phyloP scores from a whole-genome alignment of 2,113 vertebrate species.

The Cyanoderma ruficeps region DNA sequence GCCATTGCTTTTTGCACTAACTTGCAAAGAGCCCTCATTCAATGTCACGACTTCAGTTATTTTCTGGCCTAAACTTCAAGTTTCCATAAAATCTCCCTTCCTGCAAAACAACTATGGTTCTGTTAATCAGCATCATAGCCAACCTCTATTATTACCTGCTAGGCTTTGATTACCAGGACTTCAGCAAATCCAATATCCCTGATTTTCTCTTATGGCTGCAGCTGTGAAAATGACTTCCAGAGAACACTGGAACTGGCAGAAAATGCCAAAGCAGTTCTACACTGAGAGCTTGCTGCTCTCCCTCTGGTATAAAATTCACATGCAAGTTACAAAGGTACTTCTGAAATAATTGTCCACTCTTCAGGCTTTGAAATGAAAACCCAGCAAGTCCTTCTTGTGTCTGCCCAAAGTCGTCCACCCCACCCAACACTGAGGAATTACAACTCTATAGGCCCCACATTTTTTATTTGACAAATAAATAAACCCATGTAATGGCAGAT shows the following conservation, averaged over 20 bases:
- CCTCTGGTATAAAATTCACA: background rate
- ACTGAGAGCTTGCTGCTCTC: background rate
- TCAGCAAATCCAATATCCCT: constrained; percentile 26
- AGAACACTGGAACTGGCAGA: constrained; percentile 2
- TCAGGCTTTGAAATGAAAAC: background rate
- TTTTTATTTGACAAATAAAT: background rate
- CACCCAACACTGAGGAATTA: background rate
- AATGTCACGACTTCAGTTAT: background rate
- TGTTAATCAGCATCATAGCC: constrained; percentile 16
- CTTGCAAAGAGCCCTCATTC: background rate
- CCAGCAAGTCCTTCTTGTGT: background rate
- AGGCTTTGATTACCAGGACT: constrained; percentile 37
- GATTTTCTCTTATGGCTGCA: constrained; percentile 21
- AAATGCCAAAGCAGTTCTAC: background rate
- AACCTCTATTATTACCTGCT: constrained; percentile 10
- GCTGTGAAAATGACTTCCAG: constrained; percentile 11
- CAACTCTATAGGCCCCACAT: background rate
- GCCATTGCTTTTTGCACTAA: background rate
- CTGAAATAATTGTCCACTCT: background rate
- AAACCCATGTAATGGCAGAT: background rate
- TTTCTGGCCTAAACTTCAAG: background rate
- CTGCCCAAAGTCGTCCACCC: background rate
- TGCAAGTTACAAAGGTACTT: background rate
- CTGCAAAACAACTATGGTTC: background rate
- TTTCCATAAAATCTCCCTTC: constrained; percentile 12